Conservation (phyloP, 1,140 invertebrate species). For the Mya arenaria region DNA sequence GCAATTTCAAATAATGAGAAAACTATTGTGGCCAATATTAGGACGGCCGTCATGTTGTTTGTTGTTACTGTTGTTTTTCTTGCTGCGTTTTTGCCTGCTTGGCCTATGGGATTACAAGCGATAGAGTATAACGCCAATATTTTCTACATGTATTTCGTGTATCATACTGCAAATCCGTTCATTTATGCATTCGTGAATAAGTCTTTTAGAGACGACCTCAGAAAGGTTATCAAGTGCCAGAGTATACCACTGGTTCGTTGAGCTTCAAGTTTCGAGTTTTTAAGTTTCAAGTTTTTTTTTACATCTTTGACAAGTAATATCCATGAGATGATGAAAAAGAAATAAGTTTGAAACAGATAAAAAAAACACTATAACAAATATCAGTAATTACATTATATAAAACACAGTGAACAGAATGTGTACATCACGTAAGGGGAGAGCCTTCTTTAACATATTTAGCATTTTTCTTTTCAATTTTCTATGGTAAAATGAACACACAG, state of each 20-base stretch:
- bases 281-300: no score
- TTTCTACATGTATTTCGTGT: constrained; percentile 75
- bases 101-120: constrained; percentile 67
- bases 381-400: no score
- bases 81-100: constrained; percentile 71
- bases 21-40: constrained; percentile 72
- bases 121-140: constrained; percentile 62
- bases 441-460: no score
- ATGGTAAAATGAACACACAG: no score
- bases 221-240: constrained; percentile 61
- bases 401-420: no score
- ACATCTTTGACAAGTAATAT: no score
- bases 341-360: no score
- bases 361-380: no score
- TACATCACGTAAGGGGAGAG: no score
- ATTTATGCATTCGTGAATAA: constrained; percentile 78
- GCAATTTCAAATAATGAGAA: constrained; percentile 50
- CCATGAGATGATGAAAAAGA: no score
- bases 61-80: constrained; percentile 75
- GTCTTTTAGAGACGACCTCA: constrained; percentile 71
- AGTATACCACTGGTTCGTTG: constrained; percentile 3
- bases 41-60: constrained; percentile 76
- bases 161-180: constrained; percentile 75
- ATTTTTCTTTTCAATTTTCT: no score
- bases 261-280: no score